These are phyloP conservation scores for Ascaphus truei DNA, from an alignment of 2,113 vertebrate genomes.

Conservation along the genomic window DNA sequence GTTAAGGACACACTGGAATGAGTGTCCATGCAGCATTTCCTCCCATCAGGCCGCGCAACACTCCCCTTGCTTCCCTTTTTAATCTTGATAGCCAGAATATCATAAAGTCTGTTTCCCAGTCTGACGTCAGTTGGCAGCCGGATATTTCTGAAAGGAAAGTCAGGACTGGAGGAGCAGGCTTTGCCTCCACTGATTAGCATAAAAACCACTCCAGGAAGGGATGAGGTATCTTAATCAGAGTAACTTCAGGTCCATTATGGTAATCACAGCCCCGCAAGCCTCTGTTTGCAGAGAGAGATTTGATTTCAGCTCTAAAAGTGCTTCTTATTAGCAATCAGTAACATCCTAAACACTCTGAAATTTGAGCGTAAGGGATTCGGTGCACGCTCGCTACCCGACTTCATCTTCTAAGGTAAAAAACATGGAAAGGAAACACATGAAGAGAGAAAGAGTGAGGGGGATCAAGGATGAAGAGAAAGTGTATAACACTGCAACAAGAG, in stretches of 20 bases:
- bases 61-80: too few relatives aligned
- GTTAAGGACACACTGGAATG: neutral
- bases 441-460: neutral
- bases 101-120: neutral
- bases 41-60: too few relatives aligned
- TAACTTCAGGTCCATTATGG: constrained; percentile 50
- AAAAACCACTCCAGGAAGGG: constrained; percentile 41
- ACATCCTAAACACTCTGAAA: constrained; percentile 42
- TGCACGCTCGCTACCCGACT: constrained; percentile 43
- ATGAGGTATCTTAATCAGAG: constrained; percentile 44
- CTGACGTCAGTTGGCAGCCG: neutral
- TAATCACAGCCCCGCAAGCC: constrained; percentile 43
- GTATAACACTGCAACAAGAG: too few relatives aligned
- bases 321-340: constrained; percentile 51
- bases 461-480: too few relatives aligned
- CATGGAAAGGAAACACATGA: neutral
- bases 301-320: constrained; percentile 54
- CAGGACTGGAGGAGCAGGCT: neutral
- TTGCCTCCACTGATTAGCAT: constrained; percentile 16
- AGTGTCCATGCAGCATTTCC: neutral
- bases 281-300: constrained; percentile 48
- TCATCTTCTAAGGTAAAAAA: constrained; percentile 26
- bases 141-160: neutral
- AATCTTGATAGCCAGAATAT: neutral
- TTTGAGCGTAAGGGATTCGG: neutral